phyloP scores from a whole-genome alignment of 2,888 invertebrate species.

The Linyphia triangularis region DNA sequence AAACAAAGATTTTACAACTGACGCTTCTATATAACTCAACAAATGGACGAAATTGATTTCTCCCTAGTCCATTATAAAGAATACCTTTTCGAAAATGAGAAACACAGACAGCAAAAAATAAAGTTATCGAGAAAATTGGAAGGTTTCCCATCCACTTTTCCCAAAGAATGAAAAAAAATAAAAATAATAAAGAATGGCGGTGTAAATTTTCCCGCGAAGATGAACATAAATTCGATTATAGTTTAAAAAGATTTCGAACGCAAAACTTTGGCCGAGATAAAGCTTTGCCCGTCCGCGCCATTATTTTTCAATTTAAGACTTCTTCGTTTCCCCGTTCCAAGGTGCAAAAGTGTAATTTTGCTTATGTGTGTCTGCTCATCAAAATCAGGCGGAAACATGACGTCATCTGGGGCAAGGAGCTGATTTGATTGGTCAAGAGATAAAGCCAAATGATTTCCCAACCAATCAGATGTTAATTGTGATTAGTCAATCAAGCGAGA shows the following conservation, averaged over 20 bases:
- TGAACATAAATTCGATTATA: constrained; percentile 61
- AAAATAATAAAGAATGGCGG: constrained; percentile 4
- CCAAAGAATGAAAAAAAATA: background rate
- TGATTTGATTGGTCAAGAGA: no score
- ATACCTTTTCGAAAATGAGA: background rate
- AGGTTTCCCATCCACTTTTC: background rate
- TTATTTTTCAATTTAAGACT: constrained; percentile 70
- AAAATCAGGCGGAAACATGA: no score
- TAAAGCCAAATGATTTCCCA: no score
- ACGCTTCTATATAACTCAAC: constrained; percentile 22
- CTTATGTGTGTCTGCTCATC: no score
- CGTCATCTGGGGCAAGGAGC: no score
- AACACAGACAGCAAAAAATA: constrained; percentile 6
- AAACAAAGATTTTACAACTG: constrained; percentile 8
- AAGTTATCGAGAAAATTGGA: constrained; percentile 17
- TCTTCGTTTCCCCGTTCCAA: no score
- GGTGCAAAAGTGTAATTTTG: no score
- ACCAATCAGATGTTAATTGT: no score
- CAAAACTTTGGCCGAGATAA: constrained; percentile 41
- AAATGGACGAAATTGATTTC: constrained; percentile 27
- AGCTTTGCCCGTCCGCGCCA: constrained; percentile 41
- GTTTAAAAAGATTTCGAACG: constrained; percentile 51
- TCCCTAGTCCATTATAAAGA: constrained; percentile 3
- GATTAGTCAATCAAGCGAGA: no score
- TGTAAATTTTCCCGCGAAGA: constrained; percentile 56